Percentiles rank a stretch among this genome's conserved stretches.
These are phyloP conservation scores for Novumbra hubbsi DNA, from an alignment of 2,797 vertebrate species.

Conservation along the genomic window DNA sequence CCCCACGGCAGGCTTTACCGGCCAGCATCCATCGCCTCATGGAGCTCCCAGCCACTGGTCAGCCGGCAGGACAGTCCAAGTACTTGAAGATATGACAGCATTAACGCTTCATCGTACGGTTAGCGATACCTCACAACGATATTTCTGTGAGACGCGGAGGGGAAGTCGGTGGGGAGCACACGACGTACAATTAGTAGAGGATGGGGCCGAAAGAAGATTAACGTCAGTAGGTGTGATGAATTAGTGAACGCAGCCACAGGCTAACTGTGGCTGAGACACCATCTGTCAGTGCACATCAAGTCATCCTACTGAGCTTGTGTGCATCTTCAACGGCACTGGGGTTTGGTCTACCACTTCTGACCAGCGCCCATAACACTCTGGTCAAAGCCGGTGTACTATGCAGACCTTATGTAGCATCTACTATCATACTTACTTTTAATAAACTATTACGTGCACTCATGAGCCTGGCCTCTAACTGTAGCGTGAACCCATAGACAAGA, in stretches of 20 bases:
- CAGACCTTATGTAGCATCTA: neutral
- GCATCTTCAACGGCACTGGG: neutral
- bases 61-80: too few relatives aligned
- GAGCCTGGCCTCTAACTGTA: neutral
- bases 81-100: neutral
- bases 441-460: neutral
- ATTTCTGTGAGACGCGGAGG: neutral
- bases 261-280: constrained; percentile 17
- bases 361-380: neutral
- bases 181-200: neutral
- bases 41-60: too few relatives aligned
- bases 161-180: neutral
- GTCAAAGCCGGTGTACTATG: neutral
- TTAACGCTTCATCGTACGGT: neutral
- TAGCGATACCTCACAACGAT: neutral
- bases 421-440: neutral
- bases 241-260: constrained; percentile 34
- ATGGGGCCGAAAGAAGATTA: neutral
- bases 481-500: neutral
- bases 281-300: constrained; percentile 45
- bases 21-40: too few relatives aligned
- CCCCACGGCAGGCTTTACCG: too few relatives aligned
- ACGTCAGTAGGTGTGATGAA: constrained; percentile 13
- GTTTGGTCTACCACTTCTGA: neutral
- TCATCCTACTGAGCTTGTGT: constrained; percentile 28